Base-by-base conservation (phyloP, 2,113 vertebrate species). In the Cinclus cinclus region DNA sequence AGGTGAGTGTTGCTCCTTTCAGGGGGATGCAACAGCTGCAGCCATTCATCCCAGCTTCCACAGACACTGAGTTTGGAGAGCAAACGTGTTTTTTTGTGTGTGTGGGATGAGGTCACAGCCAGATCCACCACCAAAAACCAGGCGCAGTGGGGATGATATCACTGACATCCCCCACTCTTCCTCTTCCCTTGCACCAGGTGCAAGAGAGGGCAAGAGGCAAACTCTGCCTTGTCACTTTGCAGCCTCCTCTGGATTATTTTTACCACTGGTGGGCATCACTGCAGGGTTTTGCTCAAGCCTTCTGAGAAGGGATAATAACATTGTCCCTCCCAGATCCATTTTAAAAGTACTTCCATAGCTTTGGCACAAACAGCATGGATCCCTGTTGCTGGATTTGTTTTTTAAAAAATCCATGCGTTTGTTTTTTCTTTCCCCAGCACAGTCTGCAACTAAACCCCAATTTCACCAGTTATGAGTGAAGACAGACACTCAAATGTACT, bases 101-200 rank as follows among this genome's bases (percentile, higher is more conserved):
- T 7, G 7, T n/a, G 35, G 50, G 13, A 17, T 22, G 8, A 71
- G 30, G 21, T 10, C 53, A 27, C 7, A 56, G 33, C 16, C 59
- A 67, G n/a, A 42, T 23, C 31, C 33, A 39, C 5, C 22, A 11
- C 59, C 2, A 35, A 67, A 30, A 74, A 25, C 13, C 4, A 52
- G 37, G 8, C 24, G 15, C 19, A 11, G 15, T 0, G 1, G 8
- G 24, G 15, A 5, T 56, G 12, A 15, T 31, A 3, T 28, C 12
- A 10, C 23, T 30, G 25, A 16, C 8, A 39, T 6, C 5, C 31
- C 21, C 11, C 20, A 22, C 4, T 64, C 20, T 56, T 70, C 60
- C 42, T 64, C 20, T 58, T 35, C 42, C 60, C 20, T 58, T 35
- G 16, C 25, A 44, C 7, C 15, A 52, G 6, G 7, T 30, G 14